These are phyloP conservation scores for Nymphalis io DNA, from an alignment of 1,140 invertebrate species.

Conservation along the genomic window DNA sequence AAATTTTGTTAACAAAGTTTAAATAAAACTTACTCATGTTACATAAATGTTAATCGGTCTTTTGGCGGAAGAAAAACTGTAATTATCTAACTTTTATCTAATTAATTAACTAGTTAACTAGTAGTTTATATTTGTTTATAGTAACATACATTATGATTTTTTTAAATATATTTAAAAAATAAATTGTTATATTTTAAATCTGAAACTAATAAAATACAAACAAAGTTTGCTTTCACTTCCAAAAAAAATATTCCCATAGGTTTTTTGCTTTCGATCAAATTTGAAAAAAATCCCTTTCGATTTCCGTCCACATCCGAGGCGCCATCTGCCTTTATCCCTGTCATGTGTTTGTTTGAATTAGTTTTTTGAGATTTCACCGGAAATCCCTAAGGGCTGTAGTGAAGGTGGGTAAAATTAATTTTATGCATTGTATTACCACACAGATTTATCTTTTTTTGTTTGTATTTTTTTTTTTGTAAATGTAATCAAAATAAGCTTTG, in stretches of 20 bases:
- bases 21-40: neutral
- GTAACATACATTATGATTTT: too few species aligned
- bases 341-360: conserved; percentile 70
- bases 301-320: conserved; percentile 65
- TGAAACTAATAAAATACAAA: neutral
- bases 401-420: conserved; percentile 27
- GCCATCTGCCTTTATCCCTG: conserved; percentile 74
- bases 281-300: conserved; percentile 73
- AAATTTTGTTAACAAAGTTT: too few species aligned
- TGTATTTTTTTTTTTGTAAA: neutral
- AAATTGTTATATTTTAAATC: too few species aligned
- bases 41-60: too few species aligned
- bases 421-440: conserved; percentile 2
- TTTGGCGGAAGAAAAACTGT: too few species aligned
- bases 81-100: too few species aligned
- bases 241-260: conserved; percentile 57
- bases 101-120: too few species aligned
- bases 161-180: too few species aligned
- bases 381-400: conserved; percentile 50
- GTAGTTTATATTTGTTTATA: neutral
- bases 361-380: conserved; percentile 73
- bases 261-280: conserved; percentile 61
- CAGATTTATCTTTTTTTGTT: neutral
- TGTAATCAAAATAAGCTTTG: neutral
- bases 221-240: conserved; percentile 65